phyloP scores from a whole-genome alignment of 1,140 invertebrate species.

The Temnothorax nylanderi region DNA sequence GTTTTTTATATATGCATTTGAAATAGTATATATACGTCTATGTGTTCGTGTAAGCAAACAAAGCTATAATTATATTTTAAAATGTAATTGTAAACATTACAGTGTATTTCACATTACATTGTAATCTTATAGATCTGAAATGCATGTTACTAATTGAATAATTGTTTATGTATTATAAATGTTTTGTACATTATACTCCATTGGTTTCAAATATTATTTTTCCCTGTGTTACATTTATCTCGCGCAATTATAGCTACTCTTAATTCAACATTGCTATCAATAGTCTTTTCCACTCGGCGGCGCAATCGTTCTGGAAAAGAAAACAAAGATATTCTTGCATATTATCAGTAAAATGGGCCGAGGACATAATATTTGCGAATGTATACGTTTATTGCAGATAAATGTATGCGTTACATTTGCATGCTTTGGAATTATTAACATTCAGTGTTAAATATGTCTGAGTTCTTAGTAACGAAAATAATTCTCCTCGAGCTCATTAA shows the following conservation, averaged over 20 bases:
- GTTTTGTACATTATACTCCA: neutral
- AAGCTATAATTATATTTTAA: neutral
- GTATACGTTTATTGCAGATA: constrained; percentile 61
- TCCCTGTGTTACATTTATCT: neutral
- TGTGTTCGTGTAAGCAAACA: neutral
- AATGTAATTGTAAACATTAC: neutral
- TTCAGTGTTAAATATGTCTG: constrained; percentile 52
- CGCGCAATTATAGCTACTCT: constrained; percentile 14
- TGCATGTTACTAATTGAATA: constrained; percentile 21
- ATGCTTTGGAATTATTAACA: constrained; percentile 62
- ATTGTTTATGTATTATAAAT: constrained; percentile 3
- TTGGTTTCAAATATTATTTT: constrained; percentile 26
- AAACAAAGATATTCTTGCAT: constrained; percentile 64
- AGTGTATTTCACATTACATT: neutral
- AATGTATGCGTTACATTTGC: constrained; percentile 55
- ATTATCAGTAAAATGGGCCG: constrained; percentile 31
- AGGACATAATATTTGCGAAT: constrained; percentile 26
- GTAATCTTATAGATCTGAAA: neutral
- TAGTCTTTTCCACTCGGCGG: constrained; percentile 87
- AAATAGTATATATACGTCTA: neutral
- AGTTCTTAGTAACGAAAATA: constrained; percentile 64
- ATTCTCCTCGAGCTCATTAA: constrained; percentile 74
- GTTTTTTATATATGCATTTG: neutral
- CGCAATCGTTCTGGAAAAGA: constrained; percentile 84
- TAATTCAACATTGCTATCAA: constrained; percentile 86